Percentiles rank a stretch among this genome's conserved stretches.
Evolutionary conservation across 2,797 vertebrate species (phyloP).

Genomic region (Syngnathus rostellatus): DNA sequence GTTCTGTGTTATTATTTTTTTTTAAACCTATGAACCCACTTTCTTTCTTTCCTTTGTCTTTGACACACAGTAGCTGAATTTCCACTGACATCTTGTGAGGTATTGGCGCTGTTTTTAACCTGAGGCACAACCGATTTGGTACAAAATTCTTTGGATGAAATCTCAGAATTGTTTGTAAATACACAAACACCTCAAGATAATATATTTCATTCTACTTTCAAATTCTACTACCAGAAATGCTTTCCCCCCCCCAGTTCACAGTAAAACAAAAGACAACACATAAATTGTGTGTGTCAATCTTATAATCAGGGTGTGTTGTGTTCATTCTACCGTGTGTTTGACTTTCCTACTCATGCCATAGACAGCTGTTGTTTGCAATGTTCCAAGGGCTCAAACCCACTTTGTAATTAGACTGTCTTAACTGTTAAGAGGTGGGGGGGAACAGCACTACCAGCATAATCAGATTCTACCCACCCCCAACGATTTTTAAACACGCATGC

Average conservation of each 20-base stretch:
- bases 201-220: too few species aligned
- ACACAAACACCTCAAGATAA: too few species aligned
- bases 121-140: too few species aligned
- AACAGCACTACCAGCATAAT: conserved; percentile 25
- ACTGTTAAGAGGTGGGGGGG: conserved; percentile 3
- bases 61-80: too few species aligned
- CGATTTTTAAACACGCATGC: conserved; percentile 13
- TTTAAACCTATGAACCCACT: too few species aligned
- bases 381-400: conserved; percentile 43
- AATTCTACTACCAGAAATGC: background rate
- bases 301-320: background rate
- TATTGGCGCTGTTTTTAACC: too few species aligned
- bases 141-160: too few species aligned
- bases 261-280: background rate
- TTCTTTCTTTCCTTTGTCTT: too few species aligned
- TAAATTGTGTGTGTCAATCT: background rate
- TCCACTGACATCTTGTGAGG: too few species aligned
- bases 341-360: conserved; percentile 52
- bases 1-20: too few species aligned
- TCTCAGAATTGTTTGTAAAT: too few species aligned
- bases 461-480: conserved; percentile 38
- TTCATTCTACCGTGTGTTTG: conserved; percentile 36
- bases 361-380: conserved; percentile 64
- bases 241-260: background rate
- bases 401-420: conserved; percentile 54